phyloP scores from a whole-genome alignment of 2,888 invertebrate genomes.

The Chelonus formosanus region DNA sequence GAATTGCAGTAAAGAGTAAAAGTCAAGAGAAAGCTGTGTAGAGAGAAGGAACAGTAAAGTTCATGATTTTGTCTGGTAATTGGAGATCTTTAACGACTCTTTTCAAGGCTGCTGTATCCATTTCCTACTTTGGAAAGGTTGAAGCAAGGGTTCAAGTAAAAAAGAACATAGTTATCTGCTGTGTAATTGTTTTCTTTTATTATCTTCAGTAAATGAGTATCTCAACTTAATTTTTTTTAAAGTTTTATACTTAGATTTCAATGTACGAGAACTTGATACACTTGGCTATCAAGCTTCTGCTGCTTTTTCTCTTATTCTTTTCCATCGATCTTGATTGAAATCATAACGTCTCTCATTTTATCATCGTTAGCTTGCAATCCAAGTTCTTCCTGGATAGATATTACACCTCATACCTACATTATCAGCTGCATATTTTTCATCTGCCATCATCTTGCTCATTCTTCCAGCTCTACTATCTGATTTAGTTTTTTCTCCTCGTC shows the following conservation, averaged over 20 bases:
- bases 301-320: neutral
- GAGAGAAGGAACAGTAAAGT: conserved; percentile 32
- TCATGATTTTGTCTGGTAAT: conserved; percentile 46
- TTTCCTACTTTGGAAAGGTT: conserved; percentile 36
- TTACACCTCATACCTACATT: neutral
- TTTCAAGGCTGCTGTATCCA: conserved; percentile 44
- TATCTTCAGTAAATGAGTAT: conserved; percentile 6
- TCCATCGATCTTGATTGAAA: conserved; percentile 17
- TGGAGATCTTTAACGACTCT: conserved; percentile 53
- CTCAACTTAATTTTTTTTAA: neutral
- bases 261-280: conserved; percentile 18
- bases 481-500: neutral
- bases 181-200: conserved; percentile 19
- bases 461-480: conserved; percentile 10
- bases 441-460: conserved; percentile 36
- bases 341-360: conserved; percentile 16
- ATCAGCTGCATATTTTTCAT: conserved; percentile 24
- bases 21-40: conserved; percentile 18
- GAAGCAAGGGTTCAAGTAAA: neutral
- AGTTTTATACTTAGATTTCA: neutral
- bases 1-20: conserved; percentile 28
- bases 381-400: neutral
- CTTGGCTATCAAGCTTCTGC: neutral
- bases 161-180: conserved; percentile 1
- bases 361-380: conserved; percentile 9